Evolutionary conservation across 2,888 invertebrate genomes (phyloP).

Genomic region (Thumatha senex): DNA sequence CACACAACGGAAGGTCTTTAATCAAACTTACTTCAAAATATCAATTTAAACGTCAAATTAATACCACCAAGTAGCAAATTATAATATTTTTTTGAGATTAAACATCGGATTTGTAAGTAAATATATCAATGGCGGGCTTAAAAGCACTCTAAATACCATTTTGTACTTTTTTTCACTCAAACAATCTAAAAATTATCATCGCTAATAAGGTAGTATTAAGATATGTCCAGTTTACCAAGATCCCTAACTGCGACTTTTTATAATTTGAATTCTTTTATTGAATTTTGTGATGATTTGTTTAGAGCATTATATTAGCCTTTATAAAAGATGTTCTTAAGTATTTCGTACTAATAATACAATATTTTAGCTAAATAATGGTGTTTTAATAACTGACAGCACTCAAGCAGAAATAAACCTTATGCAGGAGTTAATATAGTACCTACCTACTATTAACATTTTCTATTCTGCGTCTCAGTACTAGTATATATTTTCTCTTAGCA

Average conservation of each 20-base stretch:
- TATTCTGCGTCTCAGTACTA: too few relatives aligned
- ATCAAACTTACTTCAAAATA: conserved; percentile 11
- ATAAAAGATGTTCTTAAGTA: too few relatives aligned
- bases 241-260: conserved; percentile 19
- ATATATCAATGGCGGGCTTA: conserved; percentile 74
- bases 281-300: too few relatives aligned
- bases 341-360: too few relatives aligned
- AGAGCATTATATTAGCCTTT: too few relatives aligned
- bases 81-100: conserved; percentile 45
- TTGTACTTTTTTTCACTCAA: conserved; percentile 55
- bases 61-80: conserved; percentile 34
- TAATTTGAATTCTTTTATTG: neutral
- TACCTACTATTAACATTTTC: too few relatives aligned
- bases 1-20: too few relatives aligned
- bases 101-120: conserved; percentile 64
- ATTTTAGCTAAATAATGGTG: too few relatives aligned
- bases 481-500: too few relatives aligned
- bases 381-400: too few relatives aligned
- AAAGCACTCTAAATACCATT: conserved; percentile 77
- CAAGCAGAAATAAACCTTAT: too few relatives aligned
- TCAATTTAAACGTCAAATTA: conserved; percentile 34
- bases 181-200: conserved; percentile 75
- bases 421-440: too few relatives aligned
- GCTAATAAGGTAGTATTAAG: conserved; percentile 65
- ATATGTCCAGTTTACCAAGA: conserved; percentile 41